phyloP scores from a whole-genome alignment of 2,113 vertebrate species.

The Gavialis gangeticus region DNA sequence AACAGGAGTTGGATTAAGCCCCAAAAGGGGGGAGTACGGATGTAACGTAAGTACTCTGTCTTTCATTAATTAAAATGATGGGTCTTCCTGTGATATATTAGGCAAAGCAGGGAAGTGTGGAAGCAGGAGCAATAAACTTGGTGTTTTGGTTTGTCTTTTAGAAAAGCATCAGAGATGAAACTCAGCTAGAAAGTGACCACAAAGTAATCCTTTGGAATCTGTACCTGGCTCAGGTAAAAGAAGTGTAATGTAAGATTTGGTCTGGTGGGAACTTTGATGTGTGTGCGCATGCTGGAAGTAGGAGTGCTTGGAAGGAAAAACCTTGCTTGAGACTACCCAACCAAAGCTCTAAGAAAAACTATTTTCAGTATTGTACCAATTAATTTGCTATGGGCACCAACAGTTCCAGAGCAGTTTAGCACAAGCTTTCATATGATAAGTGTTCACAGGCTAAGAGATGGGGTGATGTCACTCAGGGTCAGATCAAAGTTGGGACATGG shows the following conservation, averaged over 20 bases:
- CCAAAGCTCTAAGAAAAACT: slow-evolving; percentile 7
- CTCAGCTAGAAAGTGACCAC: rapidly evolving
- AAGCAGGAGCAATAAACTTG: neutral
- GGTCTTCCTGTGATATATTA: no score
- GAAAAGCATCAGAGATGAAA: neutral
- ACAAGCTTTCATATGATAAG: neutral
- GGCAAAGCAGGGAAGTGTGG: neutral
- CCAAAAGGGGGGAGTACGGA: neutral
- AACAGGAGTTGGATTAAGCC: neutral
- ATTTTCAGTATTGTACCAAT: neutral
- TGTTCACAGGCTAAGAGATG: neutral
- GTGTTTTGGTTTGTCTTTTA: rapidly evolving
- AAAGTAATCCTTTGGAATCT: rapidly evolving
- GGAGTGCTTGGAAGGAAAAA: neutral
- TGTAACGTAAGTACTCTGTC: neutral
- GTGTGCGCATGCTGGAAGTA: neutral
- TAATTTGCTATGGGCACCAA: neutral
- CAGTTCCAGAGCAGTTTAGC: neutral
- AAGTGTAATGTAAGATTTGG: neutral
- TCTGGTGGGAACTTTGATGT: neutral
- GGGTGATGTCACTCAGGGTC: neutral
- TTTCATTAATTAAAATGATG: no score
- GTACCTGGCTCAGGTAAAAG: neutral
- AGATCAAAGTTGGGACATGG: rapidly evolving
- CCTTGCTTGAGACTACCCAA: neutral